phyloP scores from a whole-genome alignment of 2,797 vertebrate species.

The Graptemys geographica region DNA sequence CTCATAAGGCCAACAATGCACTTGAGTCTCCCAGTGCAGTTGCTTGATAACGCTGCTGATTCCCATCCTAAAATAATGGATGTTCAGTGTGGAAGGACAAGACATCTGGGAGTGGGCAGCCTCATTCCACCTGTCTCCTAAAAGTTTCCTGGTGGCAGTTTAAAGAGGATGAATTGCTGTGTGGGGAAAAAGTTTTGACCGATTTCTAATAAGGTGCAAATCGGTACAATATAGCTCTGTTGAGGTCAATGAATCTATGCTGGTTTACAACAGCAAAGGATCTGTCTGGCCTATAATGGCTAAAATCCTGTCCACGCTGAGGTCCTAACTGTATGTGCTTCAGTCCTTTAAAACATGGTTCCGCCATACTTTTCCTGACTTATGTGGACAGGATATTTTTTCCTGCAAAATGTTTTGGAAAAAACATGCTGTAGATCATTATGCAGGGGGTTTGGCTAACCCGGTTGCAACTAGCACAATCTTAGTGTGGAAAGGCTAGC shows the following conservation, averaged over 20 bases:
- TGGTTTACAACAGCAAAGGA: background rate
- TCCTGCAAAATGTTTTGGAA: background rate
- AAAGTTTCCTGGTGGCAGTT: background rate
- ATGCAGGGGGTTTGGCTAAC: background rate
- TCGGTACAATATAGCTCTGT: background rate
- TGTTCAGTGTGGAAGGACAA: background rate
- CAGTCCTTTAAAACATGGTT: background rate
- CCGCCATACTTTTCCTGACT: background rate
- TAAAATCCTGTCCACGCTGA: background rate
- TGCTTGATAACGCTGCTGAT: constrained; percentile 29
- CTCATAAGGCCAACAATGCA: background rate
- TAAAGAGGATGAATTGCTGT: constrained; percentile 22
- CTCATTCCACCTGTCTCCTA: constrained; percentile 52
- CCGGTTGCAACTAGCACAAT: no score
- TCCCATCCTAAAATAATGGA: constrained; percentile 3
- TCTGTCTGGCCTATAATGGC: background rate
- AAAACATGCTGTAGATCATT: background rate
- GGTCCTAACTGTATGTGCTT: background rate
- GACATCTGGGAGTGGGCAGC: background rate
- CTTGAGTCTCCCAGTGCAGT: background rate
- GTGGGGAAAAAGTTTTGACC: background rate
- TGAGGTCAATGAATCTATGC: background rate
- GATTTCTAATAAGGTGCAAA: background rate
- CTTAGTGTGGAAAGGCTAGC: background rate
- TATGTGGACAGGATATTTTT: background rate